Base-by-base conservation (phyloP, 2,888 invertebrate species). In the Trypoxylon attenuatum region DNA sequence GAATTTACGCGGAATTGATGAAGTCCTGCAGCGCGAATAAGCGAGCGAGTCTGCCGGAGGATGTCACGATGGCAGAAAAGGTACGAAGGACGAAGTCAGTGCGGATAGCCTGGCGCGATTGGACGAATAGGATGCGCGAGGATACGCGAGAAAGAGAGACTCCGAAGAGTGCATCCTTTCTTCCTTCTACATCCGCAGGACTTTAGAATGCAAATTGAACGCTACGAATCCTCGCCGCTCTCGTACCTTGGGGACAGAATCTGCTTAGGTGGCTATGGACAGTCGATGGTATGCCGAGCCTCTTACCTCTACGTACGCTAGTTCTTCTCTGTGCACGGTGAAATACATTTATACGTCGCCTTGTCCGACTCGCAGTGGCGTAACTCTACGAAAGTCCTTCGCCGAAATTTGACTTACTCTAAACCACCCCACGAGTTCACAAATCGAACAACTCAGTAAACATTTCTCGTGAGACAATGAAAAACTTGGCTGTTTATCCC, bases 201-300 rank as follows among this genome's bases (percentile, higher is more conserved):
- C 76, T 80, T 80, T 71, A 80, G 77, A 81, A 80, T 82, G 81
- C 79, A 82, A 81, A 82, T 81, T 79, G 76, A 78, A 76, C 74
- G 72, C 71, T 76, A 71, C 74, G 77, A 77, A 78, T 77, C 75
- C 71, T 64, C 69, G 71, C 42, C 45, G 73, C 46, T n/a, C n/a
- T 69, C 71, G 74, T 79, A 78, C 76, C 80, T 80, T 72, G 78
- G 74, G 78, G 79, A 81, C 80, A 78, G 79, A 80, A 77, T 78
- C 78, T 78, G 76, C 76, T 77, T 78, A 71, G 76, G 76, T 69
- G 74, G 75, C 68, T 73, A 76, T 72, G 71, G 72, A 74, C 75
- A 69, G 73, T 60, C 75, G 59, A 69, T 63, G 71, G 72, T 73
- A 71, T 72, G 70, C 67, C 75, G 58, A 69, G 63, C 47, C 67